phyloP scores from a whole-genome alignment of 2,888 invertebrate genomes.

The Harpagoxenus sublaevis region DNA sequence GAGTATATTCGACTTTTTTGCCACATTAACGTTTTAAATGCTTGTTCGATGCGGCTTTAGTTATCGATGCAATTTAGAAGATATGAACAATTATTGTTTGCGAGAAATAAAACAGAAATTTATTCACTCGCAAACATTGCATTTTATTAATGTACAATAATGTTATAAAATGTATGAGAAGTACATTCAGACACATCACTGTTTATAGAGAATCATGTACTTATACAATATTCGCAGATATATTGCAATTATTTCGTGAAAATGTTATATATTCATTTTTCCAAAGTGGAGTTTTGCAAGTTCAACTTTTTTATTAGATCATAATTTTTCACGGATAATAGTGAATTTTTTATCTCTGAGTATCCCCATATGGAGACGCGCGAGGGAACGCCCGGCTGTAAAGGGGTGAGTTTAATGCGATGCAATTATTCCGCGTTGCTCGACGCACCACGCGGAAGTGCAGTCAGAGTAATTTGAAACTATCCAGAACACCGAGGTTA shows the following conservation, averaged over 20 bases:
- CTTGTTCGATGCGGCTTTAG: neutral
- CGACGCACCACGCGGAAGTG: constrained; percentile 55
- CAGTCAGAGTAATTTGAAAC: constrained; percentile 73
- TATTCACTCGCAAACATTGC: neutral
- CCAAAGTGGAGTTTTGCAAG: constrained; percentile 1
- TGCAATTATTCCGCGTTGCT: constrained; percentile 61
- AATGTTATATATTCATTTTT: neutral
- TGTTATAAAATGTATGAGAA: neutral
- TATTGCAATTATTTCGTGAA: neutral
- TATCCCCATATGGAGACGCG: constrained; percentile 10
- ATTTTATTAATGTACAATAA: neutral
- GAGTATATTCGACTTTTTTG: neutral
- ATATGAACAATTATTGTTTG: neutral
- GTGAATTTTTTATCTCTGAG: constrained; percentile 30
- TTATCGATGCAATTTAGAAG: neutral
- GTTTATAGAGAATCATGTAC: neutral
- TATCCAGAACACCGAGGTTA: constrained; percentile 68
- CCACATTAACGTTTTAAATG: neutral
- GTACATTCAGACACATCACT: neutral
- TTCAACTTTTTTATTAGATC: constrained; percentile 1
- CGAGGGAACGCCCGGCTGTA: constrained; percentile 12
- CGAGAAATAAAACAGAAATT: neutral
- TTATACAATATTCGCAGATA: neutral
- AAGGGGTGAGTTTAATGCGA: constrained; percentile 51
- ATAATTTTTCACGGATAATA: constrained; percentile 11